Conservation (phyloP, 2,113 vertebrate genomes). For the Trachemys scripta region DNA sequence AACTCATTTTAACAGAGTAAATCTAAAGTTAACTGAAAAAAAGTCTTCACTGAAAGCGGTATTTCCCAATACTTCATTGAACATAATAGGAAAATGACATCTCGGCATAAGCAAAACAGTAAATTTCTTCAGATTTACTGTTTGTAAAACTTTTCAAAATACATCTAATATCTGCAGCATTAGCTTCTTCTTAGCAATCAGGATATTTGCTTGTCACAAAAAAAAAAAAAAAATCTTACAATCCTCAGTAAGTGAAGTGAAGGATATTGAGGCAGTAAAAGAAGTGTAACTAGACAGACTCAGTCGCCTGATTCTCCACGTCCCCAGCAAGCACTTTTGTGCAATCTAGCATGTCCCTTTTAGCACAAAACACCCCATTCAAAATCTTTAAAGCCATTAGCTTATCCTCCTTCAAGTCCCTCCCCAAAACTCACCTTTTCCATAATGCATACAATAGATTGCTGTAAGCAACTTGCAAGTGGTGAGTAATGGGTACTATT, state of each 20-base stretch:
- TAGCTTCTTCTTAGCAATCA: neutral
- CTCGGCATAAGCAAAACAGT: neutral
- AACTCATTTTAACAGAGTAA: neutral
- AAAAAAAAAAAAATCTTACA: neutral
- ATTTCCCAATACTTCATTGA: neutral
- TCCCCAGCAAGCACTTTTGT: rapidly evolving
- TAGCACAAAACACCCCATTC: neutral
- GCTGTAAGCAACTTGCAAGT: rapidly evolving
- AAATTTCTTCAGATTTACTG: neutral
- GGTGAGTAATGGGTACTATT: neutral
- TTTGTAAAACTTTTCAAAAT: neutral
- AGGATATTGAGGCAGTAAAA: neutral
- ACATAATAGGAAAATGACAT: neutral
- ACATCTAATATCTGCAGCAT: neutral
- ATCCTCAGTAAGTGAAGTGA: neutral
- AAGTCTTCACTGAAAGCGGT: neutral
- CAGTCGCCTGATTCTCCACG: neutral
- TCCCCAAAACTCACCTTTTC: rapidly evolving
- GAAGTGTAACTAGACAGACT: neutral
- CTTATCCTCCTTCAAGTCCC: neutral
- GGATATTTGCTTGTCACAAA: neutral
- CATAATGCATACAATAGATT: neutral
- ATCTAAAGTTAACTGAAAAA: neutral
- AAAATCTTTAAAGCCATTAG: neutral
- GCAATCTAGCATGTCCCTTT: rapidly evolving